Evolutionary conservation across 2,888 invertebrate genomes (phyloP), one percentile per base, ranked within the genome.

Genomic region (Cheilosia impressa): DNA sequence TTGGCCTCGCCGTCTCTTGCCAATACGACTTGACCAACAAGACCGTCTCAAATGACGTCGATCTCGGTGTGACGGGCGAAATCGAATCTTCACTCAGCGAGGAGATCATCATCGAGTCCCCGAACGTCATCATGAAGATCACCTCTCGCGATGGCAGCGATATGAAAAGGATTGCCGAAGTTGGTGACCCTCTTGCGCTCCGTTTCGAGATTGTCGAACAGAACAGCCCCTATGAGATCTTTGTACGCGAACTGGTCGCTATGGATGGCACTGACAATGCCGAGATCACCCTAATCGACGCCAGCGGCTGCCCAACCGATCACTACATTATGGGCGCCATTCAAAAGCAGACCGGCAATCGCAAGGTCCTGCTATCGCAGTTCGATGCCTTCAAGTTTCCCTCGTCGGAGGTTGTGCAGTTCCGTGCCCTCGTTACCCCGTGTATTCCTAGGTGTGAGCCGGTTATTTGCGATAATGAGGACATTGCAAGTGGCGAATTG

Each of bases 341-440:
- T 87, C 96, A 96, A 93, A 97, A 97, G 93, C 96, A 97, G 58
- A 94, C 95, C 58, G 94, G 95, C 89, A 95, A 95, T 88, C 96
- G 96, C 93, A 97, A 97, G 95, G 95, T 96, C 90, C 94, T 98
- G 88, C 93, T 97, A 81, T 97, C 98, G 15, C 96, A 97, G 93
- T 98, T 98, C 93, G 98, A 98, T 92, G 98, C 98, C 47, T 98
- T 98, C 95, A 98, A 98, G 92, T 98, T 98, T 94, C 98, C 98
- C 53, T 97, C 97, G 53, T 97, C 97, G 15, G 98, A 98, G 92
- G 96, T 98, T 82, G 98, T 98, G 9, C 98, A 98, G 91, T 98
- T 98, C 95, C 95, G 98, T 87, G 98, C 98, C 41, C 93, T 98
- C 89, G 98, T 98, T 66, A 98, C 98, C 5, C 98, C 98, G 7